phyloP scores from a whole-genome alignment of 2,888 invertebrate species.

The Eueremaeus valkanovi region DNA sequence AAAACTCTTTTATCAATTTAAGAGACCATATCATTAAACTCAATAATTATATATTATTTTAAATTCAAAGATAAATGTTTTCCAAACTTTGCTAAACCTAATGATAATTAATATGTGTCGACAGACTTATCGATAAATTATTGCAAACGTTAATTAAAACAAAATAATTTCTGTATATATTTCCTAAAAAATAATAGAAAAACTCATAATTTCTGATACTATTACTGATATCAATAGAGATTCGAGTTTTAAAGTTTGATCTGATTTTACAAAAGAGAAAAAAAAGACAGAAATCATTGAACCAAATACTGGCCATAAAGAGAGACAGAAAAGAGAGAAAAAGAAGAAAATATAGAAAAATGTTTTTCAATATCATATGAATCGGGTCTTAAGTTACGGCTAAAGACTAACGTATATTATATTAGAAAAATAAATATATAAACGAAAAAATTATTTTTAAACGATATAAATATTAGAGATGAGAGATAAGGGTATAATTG shows the following conservation, averaged over 20 bases:
- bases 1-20: not conserved
- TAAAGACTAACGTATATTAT: not conserved
- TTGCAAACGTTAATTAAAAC: constrained; percentile 10
- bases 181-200: not conserved
- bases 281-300: constrained; percentile 28
- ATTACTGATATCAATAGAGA: not conserved
- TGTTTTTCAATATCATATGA: not conserved
- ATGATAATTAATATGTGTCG: not conserved
- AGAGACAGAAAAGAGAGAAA: too few species aligned
- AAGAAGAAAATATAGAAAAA: not conserved
- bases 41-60: not conserved
- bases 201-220: not conserved
- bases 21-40: constrained; percentile 15
- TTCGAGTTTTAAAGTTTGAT: constrained; percentile 12
- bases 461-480: not conserved
- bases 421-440: not conserved
- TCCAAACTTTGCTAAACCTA: not conserved
- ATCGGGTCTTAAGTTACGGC: not conserved
- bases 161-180: not conserved
- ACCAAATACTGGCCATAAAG: not conserved
- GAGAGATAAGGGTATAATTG: not conserved
- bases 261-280: not conserved
- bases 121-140: constrained; percentile 16
- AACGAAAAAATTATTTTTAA: not conserved
- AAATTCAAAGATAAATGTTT: not conserved